Evolutionary conservation across 2,113 vertebrate species (phyloP), one percentile per base, ranked within the genome.

Genomic region (Phainopepla nitens): DNA sequence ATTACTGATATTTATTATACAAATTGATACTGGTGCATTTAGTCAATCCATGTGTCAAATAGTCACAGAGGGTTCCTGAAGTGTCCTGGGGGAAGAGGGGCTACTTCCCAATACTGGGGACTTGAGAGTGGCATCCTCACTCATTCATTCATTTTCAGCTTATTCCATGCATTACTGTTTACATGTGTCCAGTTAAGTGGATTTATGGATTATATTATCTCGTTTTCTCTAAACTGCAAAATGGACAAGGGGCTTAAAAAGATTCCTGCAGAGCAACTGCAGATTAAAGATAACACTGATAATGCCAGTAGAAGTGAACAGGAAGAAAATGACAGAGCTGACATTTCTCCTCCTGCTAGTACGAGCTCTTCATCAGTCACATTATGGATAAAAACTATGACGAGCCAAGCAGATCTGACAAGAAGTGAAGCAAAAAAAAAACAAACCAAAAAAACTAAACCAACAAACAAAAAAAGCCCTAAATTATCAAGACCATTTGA

Each of bases 81-180:
- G 23, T 82, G 24, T 57, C 42, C 44, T 44, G 49, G 72, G 11
- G 31, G 58, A 82, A 57, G 36, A 50, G 4, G 19, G 7, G 5
- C 6, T 71, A 10, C 24, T 94, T 71, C 4, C 4, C 47, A 58
- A 8, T 0, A 0, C 1, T 10, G 24, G 39, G 11, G 11, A 11
- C 0, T 31, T 69, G 45, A 47, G 62, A 68, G 44, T 39, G 24
- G 28, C 35, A 49, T 44, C 35, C 29, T 82, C 20, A 11, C 15
- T 81, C 50, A 11, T 49, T 77, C 1, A 0, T 87, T 84, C 54
- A 8, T 60, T 82, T 89, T 57, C 54, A 78, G 29, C 1, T 3
- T 73, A 33, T 57, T 91, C 47, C 1, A 36, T 31, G 9, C 53
- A n/a, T 35, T 78, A 53, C 36, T 50, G 47, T 93, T 71, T 86